phyloP scores from a whole-genome alignment of 2,797 vertebrate species.

The Catharus ustulatus region DNA sequence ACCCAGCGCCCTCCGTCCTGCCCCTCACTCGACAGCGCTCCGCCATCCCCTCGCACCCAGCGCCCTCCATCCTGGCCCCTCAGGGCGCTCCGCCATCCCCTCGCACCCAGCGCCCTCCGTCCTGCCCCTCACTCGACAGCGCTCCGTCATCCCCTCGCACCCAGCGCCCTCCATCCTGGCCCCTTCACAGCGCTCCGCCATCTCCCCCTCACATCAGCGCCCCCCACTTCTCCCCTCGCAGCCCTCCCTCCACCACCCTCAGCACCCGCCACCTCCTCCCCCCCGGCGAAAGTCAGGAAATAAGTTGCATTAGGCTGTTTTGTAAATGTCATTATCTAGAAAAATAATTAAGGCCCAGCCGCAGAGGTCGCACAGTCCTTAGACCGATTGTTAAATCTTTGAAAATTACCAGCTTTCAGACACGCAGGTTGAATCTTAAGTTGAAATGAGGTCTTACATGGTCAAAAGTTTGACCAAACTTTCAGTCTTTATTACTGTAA shows the following conservation, averaged over 20 bases:
- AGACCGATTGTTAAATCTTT: neutral
- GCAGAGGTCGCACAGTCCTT: neutral
- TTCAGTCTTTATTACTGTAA: neutral
- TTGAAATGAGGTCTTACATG: neutral
- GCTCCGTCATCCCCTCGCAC: neutral
- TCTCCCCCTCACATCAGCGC: too few relatives aligned
- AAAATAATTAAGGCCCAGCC: neutral
- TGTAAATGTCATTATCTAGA: neutral
- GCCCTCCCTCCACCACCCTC: neutral
- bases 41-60: neutral
- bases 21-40: neutral
- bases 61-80: too few relatives aligned
- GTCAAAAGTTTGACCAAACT: neutral
- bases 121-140: neutral
- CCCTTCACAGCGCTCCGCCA: neutral
- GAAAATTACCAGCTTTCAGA: neutral
- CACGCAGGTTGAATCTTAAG: fast-evolving
- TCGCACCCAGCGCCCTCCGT: fast-evolving
- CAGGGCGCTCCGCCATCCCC: too few relatives aligned
- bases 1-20: fast-evolving
- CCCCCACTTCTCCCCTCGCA: neutral
- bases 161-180: too few relatives aligned
- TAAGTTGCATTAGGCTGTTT: neutral
- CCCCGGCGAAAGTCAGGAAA: neutral
- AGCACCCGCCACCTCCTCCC: too few relatives aligned